Evolutionary conservation across 1,140 invertebrate genomes (phyloP), one percentile per base, ranked within the genome.

Genomic region (Drosophila navojoa): DNA sequence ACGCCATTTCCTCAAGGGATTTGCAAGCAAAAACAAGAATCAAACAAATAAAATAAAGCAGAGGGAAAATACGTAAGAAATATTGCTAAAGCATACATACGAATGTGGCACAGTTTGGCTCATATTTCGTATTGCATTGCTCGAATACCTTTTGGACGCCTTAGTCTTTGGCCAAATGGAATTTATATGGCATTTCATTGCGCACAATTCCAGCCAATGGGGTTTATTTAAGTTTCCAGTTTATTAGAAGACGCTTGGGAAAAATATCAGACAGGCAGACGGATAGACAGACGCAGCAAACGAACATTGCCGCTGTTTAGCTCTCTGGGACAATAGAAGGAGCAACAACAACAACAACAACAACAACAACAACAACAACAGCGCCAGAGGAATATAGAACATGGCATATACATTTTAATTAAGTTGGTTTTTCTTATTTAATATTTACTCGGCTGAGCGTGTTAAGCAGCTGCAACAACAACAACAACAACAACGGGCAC

Each of bases 381-480:
- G 22, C 2, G 15, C 10, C 15, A 22, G 4, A 19, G 32, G 40
- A 47, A 15, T 38, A 52, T 57, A 49, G 42, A 73, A 71, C 81
- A 87, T 61, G 63, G 71, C 64, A 71, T 82, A 87, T 87, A 82
- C 72, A 87, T 89, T 87, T 87, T 87, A 87, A 87, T 87, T 89
- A 89, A 89, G 84, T 87, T 77, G 66, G 50, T 62, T 79, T 76
- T 76, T 71, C 71, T 52, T 82, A 82, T 86, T 82, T 89, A 64
- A 79, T 79, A 86, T 87, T 81, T 78, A 87, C 78, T 76, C 67
- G 71, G 68, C 67, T 75, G 70, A 38, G 35, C 35, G 75, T 76
- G 74, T 81, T 62, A 54, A 63, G 40, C 57, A 70, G 52, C 57
- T 40, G 13, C 27, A 54, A 29, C 35, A 52, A n/a, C n/a, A 69